These are phyloP conservation scores for Gasterosteus nipponicus DNA, from an alignment of 2,113 vertebrate species.

Conservation along the genomic window DNA sequence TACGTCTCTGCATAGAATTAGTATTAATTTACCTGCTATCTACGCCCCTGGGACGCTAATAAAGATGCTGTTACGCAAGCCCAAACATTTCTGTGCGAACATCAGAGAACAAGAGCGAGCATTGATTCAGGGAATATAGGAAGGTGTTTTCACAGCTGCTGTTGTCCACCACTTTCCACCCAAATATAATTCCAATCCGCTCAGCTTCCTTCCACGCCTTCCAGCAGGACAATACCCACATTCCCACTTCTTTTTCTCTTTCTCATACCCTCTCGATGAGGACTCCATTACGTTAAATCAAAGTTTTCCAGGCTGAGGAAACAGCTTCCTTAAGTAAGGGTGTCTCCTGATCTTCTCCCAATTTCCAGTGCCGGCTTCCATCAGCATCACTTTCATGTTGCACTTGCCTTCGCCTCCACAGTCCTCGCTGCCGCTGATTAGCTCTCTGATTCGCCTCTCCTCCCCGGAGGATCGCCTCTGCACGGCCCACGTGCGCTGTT, in stretches of 20 bases:
- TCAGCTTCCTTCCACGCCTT: constrained; percentile 21
- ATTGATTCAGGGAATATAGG: constrained; percentile 45
- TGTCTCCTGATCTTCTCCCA: constrained; percentile 71
- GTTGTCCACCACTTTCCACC: constrained; percentile 8
- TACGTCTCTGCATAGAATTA: constrained; percentile 76
- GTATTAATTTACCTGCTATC: constrained; percentile 76
- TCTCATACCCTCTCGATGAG: constrained; percentile 43
- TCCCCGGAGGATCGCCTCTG: constrained; percentile 52
- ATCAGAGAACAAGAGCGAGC: constrained; percentile 63
- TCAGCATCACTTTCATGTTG: constrained; percentile 67
- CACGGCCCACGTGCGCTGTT: constrained; percentile 32
- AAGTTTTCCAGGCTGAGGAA: constrained; percentile 68
- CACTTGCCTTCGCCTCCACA: constrained; percentile 60
- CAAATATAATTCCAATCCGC: constrained; percentile 11
- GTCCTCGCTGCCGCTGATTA: constrained; percentile 63
- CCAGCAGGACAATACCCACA: constrained; percentile 17
- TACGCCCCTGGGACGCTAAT: constrained; percentile 71
- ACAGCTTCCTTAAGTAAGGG: constrained; percentile 70
- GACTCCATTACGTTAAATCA: constrained; percentile 72
- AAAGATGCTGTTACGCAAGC: constrained; percentile 68
- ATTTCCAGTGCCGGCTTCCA: constrained; percentile 70
- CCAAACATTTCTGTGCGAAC: constrained; percentile 68
- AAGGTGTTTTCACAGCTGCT: constrained; percentile 19
- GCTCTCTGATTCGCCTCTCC: constrained; percentile 61
- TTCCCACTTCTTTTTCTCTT: constrained; percentile 1